These are phyloP conservation scores for Phodopus roborovskii DNA, from an alignment of 2,113 vertebrate genomes.

Conservation along the genomic window DNA sequence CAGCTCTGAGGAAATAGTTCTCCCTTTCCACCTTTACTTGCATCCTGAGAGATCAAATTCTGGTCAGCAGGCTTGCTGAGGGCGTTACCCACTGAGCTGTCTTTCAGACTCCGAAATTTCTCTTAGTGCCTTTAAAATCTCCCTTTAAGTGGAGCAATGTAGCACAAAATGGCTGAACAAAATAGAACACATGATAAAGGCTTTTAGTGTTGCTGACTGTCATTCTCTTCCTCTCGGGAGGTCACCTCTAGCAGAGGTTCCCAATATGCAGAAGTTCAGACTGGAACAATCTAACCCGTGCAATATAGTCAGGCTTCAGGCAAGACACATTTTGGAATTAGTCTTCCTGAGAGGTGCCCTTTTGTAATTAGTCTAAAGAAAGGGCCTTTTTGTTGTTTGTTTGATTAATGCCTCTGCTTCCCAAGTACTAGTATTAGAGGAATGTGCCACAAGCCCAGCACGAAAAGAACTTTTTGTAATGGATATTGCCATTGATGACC, in stretches of 20 bases:
- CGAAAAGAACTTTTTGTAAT: background rate
- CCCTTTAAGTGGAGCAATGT: background rate
- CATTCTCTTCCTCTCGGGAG: background rate
- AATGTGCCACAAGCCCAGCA: background rate
- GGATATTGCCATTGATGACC: background rate
- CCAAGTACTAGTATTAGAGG: background rate
- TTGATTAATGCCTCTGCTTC: background rate
- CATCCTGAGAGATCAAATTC: background rate
- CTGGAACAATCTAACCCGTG: background rate
- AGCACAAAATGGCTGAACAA: conserved; percentile 26
- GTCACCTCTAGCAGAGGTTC: background rate
- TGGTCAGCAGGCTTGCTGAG: background rate
- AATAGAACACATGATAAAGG: conserved; percentile 26
- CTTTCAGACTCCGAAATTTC: background rate
- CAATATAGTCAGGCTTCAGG: background rate
- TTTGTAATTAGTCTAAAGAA: conserved; percentile 21
- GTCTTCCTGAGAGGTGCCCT: background rate
- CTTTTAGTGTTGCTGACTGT: background rate
- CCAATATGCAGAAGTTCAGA: background rate
- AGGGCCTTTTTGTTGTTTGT: background rate
- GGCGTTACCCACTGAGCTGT: background rate
- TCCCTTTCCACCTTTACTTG: background rate
- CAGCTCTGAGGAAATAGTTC: background rate
- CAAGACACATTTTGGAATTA: conserved; percentile 8
- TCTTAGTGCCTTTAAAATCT: conserved; percentile 16